Evolutionary conservation across 2,797 vertebrate genomes (phyloP), one percentile per base, ranked within the genome.

Genomic region (Platyrinchus mystaceus): DNA sequence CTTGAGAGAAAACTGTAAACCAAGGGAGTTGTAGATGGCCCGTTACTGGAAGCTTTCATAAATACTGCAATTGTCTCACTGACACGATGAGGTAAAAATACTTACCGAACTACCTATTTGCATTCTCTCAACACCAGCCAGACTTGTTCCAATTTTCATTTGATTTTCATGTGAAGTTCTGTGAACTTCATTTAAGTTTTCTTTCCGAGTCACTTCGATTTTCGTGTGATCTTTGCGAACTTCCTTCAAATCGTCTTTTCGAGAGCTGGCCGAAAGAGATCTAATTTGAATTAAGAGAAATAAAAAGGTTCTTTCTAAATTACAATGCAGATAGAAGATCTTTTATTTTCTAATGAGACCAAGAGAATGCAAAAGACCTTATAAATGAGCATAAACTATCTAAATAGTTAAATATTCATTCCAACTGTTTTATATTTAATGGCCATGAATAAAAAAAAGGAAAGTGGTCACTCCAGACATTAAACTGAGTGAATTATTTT

Each of bases 91-190:
- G 21, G 34, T 16, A 63, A 39, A 83, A 60, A 36, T 16, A 97
- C 97, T 96, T 94, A 99, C 99, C 34, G 98, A 99, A 92, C 95
- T 97, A 97, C 99, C 99, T 63, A 99, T 98, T 23, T 98, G 98
- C 99, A 99, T 99, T 59, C 98, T 99, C 94, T 99, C 98, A 80
- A 98, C 98, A 89, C 99, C 98, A 59, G 98, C 98, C 7, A 99
- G 98, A 92, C 98, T 99, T 62, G 98, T 98, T 94, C 99, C 99
- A 30, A 98, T 32, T 39, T 13, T 27, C 18, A 58, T 32, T 26
- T 50, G 50, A 22, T 77, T 50, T 39, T 60, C 58, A 20, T 39
- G 18, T 60, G 36, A 37, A 39, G 58, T 39, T 92, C 98, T 99
- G 32, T 98, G 98, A 97, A 98, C 97, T 82, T 98, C 98, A 87